Conservation (phyloP, 1,140 invertebrate genomes). For the Homarus americanus region DNA sequence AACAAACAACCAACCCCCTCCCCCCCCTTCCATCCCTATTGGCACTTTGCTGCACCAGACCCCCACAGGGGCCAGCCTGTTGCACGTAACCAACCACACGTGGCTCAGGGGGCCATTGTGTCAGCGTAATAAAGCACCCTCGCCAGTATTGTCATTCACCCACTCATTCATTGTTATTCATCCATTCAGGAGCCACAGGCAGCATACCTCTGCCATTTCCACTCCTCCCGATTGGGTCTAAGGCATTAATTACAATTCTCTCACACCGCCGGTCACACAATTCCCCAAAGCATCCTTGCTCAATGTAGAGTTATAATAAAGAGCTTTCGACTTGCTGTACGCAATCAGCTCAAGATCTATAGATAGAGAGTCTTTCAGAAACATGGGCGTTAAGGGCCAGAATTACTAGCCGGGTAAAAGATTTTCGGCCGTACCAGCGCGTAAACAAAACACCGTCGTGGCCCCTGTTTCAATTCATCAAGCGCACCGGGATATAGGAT, state of each 20-base stretch:
- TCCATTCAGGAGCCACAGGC: conserved; percentile 18
- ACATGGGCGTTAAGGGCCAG: conserved; percentile 20
- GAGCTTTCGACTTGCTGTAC: conserved; percentile 65
- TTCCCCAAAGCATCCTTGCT: conserved; percentile 70
- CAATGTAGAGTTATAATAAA: conserved; percentile 68
- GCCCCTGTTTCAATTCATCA: conserved; percentile 69
- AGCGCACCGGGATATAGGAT: conserved; percentile 67
- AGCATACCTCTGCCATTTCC: conserved; percentile 68
- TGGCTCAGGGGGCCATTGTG: not conserved
- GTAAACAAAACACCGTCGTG: conserved; percentile 57
- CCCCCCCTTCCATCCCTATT: not conserved
- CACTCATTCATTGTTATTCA: conserved; percentile 57
- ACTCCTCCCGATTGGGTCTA: conserved; percentile 63
- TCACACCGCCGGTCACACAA: conserved; percentile 51
- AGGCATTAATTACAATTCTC: conserved; percentile 68
- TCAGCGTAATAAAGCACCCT: not conserved
- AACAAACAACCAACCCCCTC: not conserved
- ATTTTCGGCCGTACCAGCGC: conserved; percentile 33
- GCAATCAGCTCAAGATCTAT: conserved; percentile 66
- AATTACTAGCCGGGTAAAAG: not conserved
- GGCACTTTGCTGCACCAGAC: not conserved
- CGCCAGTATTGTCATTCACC: conserved; percentile 50
- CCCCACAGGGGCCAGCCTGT: not conserved
- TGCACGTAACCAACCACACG: conserved; percentile 6
- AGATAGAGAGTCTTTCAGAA: conserved; percentile 31